Base-by-base conservation (phyloP, 2,113 vertebrate genomes). In the Sardina pilchardus region DNA sequence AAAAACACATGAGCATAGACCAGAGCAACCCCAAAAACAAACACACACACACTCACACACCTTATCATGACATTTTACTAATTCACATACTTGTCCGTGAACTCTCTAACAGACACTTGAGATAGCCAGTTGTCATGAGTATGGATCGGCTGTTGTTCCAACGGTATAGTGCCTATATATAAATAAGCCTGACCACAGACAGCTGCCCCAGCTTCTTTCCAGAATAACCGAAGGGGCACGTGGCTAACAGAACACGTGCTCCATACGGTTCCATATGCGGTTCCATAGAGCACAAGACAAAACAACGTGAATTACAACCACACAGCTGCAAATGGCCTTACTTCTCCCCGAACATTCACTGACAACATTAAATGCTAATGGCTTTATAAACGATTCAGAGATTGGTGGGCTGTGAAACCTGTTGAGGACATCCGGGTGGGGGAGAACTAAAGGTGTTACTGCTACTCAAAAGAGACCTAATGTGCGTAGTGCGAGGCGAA, bases 131-230 rank as follows among this genome's bases (percentile, higher is more conserved):
- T 93, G 92, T 90, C 89, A 90, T 88, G 87, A 86, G 89, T 88
- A 89, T 75, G 87, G 88, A 91, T 85, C 80, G 91, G 87, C 90
- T 91, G 93, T 92, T 94, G 93, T 94, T 94, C 90, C 87, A 87
- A 83, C 84, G 86, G 91, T 89, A 91, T 93, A 91, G 89, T 89
- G 90, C 91, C 94, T 94, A 94, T 93, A 94, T 95, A 93, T 94
- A 92, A 81, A 93, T 94, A 92, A 81, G 10, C 86, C 85, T 83
- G 53, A 85, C 90, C 85, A 89, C 90, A 89, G 91, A 89, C 94
- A 95, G 93, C 94, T 94, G 91, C 90, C 88, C 86, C 0, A 84
- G 88, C 88, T 92, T 82, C 89, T 92, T 88, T 83, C 83, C 84
- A 82, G n/a, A 42, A 88, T 86, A 83, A 88, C 87, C 21, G 56